These are phyloP conservation scores for Diplogasteroides magnus DNA, from an alignment of 1,140 invertebrate species.

Conservation along the genomic window DNA sequence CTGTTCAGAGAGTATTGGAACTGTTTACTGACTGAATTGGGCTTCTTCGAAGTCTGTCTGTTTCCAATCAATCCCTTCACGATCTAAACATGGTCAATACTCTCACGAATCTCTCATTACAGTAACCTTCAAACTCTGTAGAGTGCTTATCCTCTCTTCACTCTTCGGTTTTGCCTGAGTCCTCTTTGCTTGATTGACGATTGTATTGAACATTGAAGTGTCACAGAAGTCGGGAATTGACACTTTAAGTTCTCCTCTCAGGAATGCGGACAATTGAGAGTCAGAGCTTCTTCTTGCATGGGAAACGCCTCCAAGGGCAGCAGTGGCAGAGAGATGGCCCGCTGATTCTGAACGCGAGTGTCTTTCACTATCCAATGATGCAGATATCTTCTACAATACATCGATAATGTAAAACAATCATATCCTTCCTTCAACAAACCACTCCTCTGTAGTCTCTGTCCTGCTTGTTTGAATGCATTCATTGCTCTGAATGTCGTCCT, in stretches of 20 bases:
- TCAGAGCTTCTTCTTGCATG: conserved; percentile 43
- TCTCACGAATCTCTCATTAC: conserved; percentile 37
- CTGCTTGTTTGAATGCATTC: conserved; percentile 81
- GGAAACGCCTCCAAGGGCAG: conserved; percentile 10
- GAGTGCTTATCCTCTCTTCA: conserved; percentile 68
- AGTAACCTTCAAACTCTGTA: conserved; percentile 73
- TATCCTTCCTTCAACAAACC: too few relatives aligned
- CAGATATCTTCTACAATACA: neutral
- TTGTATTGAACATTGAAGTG: conserved; percentile 52
- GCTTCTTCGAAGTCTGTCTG: conserved; percentile 64
- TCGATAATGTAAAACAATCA: too few relatives aligned
- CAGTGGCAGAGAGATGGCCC: conserved; percentile 33
- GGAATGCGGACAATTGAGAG: conserved; percentile 47
- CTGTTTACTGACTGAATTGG: conserved; percentile 83
- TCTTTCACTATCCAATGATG: too few relatives aligned
- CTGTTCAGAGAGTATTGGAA: conserved; percentile 84
- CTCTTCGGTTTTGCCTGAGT: conserved; percentile 31
- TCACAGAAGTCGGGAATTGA: conserved; percentile 53
- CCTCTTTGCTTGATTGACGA: conserved; percentile 43
- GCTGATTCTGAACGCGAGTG: conserved; percentile 41
- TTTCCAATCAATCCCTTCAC: conserved; percentile 48
- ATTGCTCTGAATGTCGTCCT: conserved; percentile 82
- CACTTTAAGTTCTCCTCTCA: conserved; percentile 43
- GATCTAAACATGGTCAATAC: conserved; percentile 30
- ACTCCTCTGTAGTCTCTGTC: conserved; percentile 42